Evolutionary conservation across 2,888 invertebrate species (phyloP), one percentile per base, ranked within the genome.

Genomic region (Eucera pruinosa): DNA sequence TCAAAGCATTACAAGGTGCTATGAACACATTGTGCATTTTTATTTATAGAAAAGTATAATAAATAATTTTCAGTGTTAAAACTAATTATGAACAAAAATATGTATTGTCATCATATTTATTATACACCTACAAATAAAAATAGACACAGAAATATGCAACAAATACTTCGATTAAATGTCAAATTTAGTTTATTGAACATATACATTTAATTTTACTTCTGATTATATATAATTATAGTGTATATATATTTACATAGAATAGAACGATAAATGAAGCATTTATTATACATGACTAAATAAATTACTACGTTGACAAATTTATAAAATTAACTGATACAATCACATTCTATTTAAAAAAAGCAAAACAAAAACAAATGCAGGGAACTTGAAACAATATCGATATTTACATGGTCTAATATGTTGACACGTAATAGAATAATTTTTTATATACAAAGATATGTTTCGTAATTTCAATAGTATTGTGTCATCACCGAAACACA

Each of bases 351-450:
- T 39, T n/a, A 41, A 2, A n/a, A 1, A 55, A n/a, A 27, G 27
- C 2, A 18, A 27, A 33, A 18, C n/a, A n/a, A 48, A 18, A 47
- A 57, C 30, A 36, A 20, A 43, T 13, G 13, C 11, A 30, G 18
- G 5, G 15, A 47, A 25, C 23, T 18, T 15, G 11, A 68, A 68
- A n/a, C 27, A 20, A 30, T 58, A 48, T 48, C 20, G 27, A 39
- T 18, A 30, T 48, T 67, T 48, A 20, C 2, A 30, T 6, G 9
- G 27, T 23, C 18, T 7, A 39, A 48, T 30, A 30, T 3, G 41
- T 55, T 55, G 55, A 48, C 72, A 73, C 9, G 18, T 36, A 72
- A 48, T 18, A 36, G 7, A 52, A 58, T 48, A 48, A n/a, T n/a
- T 48, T 7, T 9, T 25, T 27, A 2, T 30, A 55, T 2, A 4